Conservation (phyloP, 2,888 invertebrate genomes). For the Eristalis tenax region DNA sequence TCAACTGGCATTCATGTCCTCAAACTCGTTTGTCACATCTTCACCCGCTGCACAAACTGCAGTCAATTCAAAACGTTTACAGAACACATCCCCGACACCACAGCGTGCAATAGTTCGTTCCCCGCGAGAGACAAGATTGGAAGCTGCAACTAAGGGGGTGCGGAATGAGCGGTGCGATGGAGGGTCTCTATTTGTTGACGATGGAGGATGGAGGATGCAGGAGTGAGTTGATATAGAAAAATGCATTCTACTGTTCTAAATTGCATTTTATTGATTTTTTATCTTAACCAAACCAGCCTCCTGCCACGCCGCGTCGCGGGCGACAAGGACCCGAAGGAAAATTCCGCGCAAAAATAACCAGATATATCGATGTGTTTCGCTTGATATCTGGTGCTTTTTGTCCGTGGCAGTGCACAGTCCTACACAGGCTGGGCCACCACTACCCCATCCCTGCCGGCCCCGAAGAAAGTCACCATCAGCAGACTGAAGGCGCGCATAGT, state of each 20-base stretch:
- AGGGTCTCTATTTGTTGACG: slow-evolving; percentile 39
- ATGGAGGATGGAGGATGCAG: background rate
- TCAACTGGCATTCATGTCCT: slow-evolving; percentile 46
- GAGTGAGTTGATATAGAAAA: slow-evolving; percentile 20
- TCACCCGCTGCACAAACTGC: background rate
- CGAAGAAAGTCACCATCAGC: background rate
- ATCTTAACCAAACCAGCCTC: background rate
- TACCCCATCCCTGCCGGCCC: background rate
- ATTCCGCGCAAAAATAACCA: slow-evolving; percentile 54
- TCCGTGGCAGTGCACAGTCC: background rate
- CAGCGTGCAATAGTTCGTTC: slow-evolving; percentile 22
- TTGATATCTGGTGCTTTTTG: slow-evolving; percentile 12
- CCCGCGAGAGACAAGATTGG: slow-evolving; percentile 22
- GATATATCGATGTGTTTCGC: slow-evolving; percentile 15
- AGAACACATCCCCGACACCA: slow-evolving; percentile 6
- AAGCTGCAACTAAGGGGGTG: background rate
- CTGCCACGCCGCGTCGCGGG: background rate
- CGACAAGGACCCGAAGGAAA: slow-evolving; percentile 41
- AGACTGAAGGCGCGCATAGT: background rate
- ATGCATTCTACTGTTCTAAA: slow-evolving; percentile 62
- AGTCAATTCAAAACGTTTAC: slow-evolving; percentile 44
- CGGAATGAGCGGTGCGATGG: slow-evolving; percentile 26
- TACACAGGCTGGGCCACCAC: background rate
- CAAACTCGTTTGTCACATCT: slow-evolving; percentile 60
- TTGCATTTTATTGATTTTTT: slow-evolving; percentile 69